A percentile compares a stretch with the other conserved stretches of the same genome.
phyloP scores from a whole-genome alignment of 2,888 invertebrate genomes.

The Trilocha varians region DNA sequence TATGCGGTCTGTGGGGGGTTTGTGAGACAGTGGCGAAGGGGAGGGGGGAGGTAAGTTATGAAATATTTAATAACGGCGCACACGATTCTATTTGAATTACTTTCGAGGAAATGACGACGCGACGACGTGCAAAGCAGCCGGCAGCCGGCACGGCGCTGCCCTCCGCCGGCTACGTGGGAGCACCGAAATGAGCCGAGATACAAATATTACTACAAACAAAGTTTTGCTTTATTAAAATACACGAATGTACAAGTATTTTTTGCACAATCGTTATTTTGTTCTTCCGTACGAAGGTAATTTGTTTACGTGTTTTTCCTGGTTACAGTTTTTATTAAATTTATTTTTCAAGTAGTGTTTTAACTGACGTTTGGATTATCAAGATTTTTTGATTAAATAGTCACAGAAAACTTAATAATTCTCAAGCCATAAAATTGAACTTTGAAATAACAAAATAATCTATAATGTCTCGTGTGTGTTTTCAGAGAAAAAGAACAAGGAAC shows the following conservation, averaged over 20 bases:
- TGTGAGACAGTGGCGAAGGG: conserved; percentile 29
- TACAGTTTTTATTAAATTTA: too few relatives aligned
- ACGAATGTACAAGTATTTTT: conserved; percentile 20
- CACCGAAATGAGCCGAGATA: conserved; percentile 37
- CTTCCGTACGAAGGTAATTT: conserved; percentile 3
- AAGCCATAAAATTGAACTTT: too few relatives aligned
- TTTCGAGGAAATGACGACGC: conserved; percentile 72
- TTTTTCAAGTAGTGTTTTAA: too few relatives aligned
- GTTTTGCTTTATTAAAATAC: conserved; percentile 44
- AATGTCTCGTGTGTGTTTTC: too few relatives aligned
- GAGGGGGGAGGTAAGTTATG: conserved; percentile 64
- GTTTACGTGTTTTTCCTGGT: conserved; percentile 1
- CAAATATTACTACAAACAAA: conserved; percentile 47
- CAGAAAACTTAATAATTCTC: too few relatives aligned
- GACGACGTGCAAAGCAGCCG: conserved; percentile 59
- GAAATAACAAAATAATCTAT: too few relatives aligned
- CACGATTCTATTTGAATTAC: conserved; percentile 74
- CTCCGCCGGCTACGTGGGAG: conserved; percentile 22
- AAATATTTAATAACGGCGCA: conserved; percentile 74
- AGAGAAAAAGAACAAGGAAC: too few relatives aligned
- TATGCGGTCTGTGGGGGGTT: conserved; percentile 60
- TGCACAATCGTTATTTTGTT: conserved; percentile 14
- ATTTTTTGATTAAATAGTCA: too few relatives aligned
- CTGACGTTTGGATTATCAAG: too few relatives aligned
- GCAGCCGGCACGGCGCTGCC: conserved; percentile 45